Conservation (phyloP, 2,888 invertebrate genomes). For the Acanthosepion lycidas region DNA sequence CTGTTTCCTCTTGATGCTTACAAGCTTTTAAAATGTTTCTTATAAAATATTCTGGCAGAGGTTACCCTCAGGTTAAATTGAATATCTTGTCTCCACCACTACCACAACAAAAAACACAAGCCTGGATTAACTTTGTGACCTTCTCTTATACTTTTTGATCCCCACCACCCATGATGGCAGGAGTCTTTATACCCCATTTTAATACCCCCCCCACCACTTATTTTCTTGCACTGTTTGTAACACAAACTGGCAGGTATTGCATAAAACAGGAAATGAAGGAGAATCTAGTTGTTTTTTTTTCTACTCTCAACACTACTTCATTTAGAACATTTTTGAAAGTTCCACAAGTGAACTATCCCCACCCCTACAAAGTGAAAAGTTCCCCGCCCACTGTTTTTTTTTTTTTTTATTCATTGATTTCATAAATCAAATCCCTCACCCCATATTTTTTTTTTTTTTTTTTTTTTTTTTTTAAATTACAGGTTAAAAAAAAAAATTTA, state of each 20-base stretch:
- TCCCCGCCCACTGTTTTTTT: neutral
- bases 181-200: neutral
- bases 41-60: neutral
- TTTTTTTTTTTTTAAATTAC: neutral
- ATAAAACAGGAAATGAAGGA: neutral
- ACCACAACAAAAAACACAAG: neutral
- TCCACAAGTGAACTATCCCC: neutral
- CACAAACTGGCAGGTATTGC: neutral
- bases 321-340: neutral
- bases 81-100: neutral
- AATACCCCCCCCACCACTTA: neutral
- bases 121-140: neutral
- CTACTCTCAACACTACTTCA: neutral
- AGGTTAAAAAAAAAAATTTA: neutral
- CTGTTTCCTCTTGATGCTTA: neutral
- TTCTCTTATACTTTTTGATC: neutral
- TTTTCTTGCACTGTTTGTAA: constrained; percentile 33
- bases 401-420: neutral
- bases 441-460: neutral
- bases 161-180: neutral
- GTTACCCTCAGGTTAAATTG: neutral
- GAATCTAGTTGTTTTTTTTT: neutral
- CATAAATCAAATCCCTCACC: neutral
- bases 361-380: neutral
- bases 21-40: neutral